Base-by-base conservation (phyloP, 2,113 vertebrate species). In the Amphiprion ocellaris region DNA sequence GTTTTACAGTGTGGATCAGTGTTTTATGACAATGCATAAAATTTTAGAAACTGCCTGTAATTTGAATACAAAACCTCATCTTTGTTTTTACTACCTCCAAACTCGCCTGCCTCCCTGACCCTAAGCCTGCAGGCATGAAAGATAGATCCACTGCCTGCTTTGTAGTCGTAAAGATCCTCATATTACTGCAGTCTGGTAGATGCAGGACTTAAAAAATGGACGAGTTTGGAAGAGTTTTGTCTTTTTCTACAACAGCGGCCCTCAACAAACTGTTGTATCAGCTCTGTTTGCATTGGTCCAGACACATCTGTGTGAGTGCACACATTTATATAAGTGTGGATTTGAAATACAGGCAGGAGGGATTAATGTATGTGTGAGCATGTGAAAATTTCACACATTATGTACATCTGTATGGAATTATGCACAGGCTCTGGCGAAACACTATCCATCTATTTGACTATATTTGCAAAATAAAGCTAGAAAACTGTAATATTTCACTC, bases 261-360 rank as follows among this genome's bases (percentile, higher is more conserved):
- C 4, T 44, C 3, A 44, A 17, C 16, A 28, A 21, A 53, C 60
- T 71, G 33, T 37, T 10, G 9, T 49, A 28, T 12, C 56, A 41
- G 58, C 26, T 64, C 52, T 64, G 59, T 70, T 70, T 60, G 56
- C 30, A 72, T 41, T 62, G 46, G 59, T 60, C 23, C 30, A 53
- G 33, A 69, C 56, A 61, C 54, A 60, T 62, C 6, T 61, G 37
- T 60, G 53, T 76, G 64, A 19, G 56, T 68, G 28, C 74, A 52
- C 59, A 26, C 23, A 50, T 68, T 52, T 68, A 11, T 53, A 28
- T 21, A 59, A 60, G 30, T 14, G 12, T 28, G 17, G n/a, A 28
- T 4, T 44, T 4, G 21, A 12, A 59, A 21, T 26, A 55, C 41
- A 39, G n/a, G n/a, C 41, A n/a, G 62, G 17, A 33, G 19, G 19